Evolutionary conservation across 2,888 invertebrate genomes (phyloP), one percentile per base, ranked within the genome.

Genomic region (Catonia carolina): DNA sequence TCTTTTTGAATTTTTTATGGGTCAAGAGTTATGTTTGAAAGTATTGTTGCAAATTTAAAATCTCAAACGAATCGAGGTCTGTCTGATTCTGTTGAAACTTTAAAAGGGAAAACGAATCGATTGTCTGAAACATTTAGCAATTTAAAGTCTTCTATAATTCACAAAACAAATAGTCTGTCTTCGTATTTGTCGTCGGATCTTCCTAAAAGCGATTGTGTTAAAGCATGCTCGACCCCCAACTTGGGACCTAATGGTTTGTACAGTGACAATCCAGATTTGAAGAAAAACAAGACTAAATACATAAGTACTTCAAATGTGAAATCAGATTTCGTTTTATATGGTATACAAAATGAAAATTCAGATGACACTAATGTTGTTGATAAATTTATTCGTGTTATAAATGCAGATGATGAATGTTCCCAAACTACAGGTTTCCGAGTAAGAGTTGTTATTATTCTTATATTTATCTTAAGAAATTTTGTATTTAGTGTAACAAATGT

Each of bases 361-460:
- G 64, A 65, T 23, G 75, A 79, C 57, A 75, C 75, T 59, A 75
- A 78, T 69, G 75, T 80, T 64, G 73, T 78, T 56, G 79, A 80
- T 68, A 74, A 77, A 61, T 81, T 81, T 70, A 70, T 77, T 61
- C 72, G 76, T 61, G 79, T 80, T 58, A 78, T 78, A 59, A 75
- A 74, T 58, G 68, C 77, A 31, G 73, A 75, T 65, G 75, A 78
- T 59, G 74, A 75, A 53, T 72, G 45, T 35, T 54, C 53, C 1
- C 23, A 22, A 14, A 45, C 14, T 20, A 18, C 45, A 45, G 23
- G 45, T 22, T 20, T 45, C 22, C 18, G 27, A 23, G 45, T 45
- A 18, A 45, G 45, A 27, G 8, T 27, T 27, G n/a, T n/a, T n/a
- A n/a, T n/a, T n/a, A n/a, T n/a, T n/a, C n/a, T n/a, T n/a, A n/a